Evolutionary conservation across 2,797 vertebrate genomes (phyloP).

Genomic region (Nannoperca obscura): DNA sequence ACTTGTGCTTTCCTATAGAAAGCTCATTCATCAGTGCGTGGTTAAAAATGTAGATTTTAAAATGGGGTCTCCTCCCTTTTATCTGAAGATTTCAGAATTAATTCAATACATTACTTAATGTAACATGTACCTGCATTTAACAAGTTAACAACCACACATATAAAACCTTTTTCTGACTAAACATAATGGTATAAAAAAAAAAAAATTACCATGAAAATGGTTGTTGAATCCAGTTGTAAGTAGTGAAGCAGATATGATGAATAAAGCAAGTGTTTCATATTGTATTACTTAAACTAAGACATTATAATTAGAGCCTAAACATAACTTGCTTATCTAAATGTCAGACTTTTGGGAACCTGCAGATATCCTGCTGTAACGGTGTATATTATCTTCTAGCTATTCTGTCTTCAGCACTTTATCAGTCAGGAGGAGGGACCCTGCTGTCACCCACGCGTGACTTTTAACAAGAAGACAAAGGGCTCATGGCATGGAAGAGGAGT

Average conservation of each 20-base stretch:
- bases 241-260: not conserved
- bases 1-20: constrained; percentile 29
- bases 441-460: constrained; percentile 52
- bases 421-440: constrained; percentile 36
- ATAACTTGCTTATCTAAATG: not conserved
- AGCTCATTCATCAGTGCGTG: constrained; percentile 8
- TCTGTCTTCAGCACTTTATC: constrained; percentile 42
- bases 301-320: constrained; percentile 11
- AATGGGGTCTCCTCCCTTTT: constrained; percentile 2
- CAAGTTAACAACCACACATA: not conserved
- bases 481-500: constrained; percentile 45
- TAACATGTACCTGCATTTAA: not conserved
- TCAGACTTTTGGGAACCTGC: not conserved
- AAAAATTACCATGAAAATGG: not conserved
- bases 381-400: constrained; percentile 13
- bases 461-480: constrained; percentile 58
- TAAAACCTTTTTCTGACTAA: not conserved
- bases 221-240: not conserved
- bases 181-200: not conserved
- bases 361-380: constrained; percentile 2
- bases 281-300: not conserved
- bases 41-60: constrained; percentile 36
- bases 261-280: not conserved
- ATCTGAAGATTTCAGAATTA: not conserved
- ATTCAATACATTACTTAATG: not conserved